Evolutionary conservation across 2,888 invertebrate genomes (phyloP).

Genomic region (Argynnis bischoffii): DNA sequence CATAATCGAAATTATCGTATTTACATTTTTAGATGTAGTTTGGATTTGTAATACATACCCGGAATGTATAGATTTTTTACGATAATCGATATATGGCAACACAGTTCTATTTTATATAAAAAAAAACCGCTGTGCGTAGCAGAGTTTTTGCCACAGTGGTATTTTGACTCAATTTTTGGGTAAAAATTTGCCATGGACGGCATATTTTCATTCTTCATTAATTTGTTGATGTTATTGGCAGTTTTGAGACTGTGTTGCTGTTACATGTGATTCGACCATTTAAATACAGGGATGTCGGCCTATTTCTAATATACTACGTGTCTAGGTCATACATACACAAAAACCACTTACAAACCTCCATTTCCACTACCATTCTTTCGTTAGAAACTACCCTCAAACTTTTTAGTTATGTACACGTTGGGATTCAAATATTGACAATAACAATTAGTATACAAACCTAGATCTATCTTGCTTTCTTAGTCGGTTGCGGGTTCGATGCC

Average conservation of each 20-base stretch:
- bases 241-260: slow-evolving; percentile 40
- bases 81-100: slow-evolving; percentile 46
- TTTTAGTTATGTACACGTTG: no score
- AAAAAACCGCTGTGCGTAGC: slow-evolving; percentile 4
- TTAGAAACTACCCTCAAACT: slow-evolving; percentile 4
- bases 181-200: background rate
- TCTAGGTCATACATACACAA: slow-evolving; percentile 28
- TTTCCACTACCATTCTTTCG: background rate
- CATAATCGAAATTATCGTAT: slow-evolving; percentile 63
- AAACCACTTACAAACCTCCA: background rate
- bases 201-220: slow-evolving; percentile 10
- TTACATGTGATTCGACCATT: slow-evolving; percentile 41
- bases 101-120: slow-evolving; percentile 41
- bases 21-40: slow-evolving; percentile 69
- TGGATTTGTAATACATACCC: slow-evolving; percentile 62
- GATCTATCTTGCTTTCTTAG: no score
- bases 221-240: slow-evolving; percentile 28
- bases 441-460: no score
- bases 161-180: slow-evolving; percentile 1
- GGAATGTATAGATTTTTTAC: slow-evolving; percentile 60
- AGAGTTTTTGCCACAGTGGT: slow-evolving; percentile 2
- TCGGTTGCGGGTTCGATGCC: no score
- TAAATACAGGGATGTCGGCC: slow-evolving; percentile 16
- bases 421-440: no score
- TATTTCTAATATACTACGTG: slow-evolving; percentile 29